A percentile compares a stretch with the other conserved stretches of the same genome.
Conservation (phyloP, 2,888 invertebrate species). For the Aleiodes leptofemur region DNA sequence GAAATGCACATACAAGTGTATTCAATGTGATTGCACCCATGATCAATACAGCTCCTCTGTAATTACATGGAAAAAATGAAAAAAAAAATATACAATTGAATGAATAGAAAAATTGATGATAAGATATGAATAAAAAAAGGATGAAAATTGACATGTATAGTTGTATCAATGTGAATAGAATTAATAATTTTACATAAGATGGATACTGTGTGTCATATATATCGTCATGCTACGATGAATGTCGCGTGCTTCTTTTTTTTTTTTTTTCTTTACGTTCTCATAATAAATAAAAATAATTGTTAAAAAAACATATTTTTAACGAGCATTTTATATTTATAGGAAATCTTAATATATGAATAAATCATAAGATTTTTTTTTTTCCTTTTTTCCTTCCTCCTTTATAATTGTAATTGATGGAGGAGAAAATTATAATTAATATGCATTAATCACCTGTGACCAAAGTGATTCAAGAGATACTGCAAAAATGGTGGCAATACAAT, state of each 20-base stretch:
- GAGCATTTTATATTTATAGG: not conserved
- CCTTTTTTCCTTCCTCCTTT: too few relatives aligned
- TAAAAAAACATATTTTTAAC: not conserved
- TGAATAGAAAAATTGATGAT: not conserved
- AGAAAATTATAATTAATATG: not conserved
- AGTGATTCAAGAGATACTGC: conserved; percentile 83
- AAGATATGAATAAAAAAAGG: too few relatives aligned
- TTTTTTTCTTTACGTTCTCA: not conserved
- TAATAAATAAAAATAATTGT: conserved; percentile 21
- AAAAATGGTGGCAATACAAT: conserved; percentile 89
- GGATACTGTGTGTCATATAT: not conserved
- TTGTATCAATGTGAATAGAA: not conserved
- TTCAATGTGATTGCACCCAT: conserved; percentile 89
- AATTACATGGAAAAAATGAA: conserved; percentile 27
- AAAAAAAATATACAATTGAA: not conserved
- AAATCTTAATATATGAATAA: conserved; percentile 4
- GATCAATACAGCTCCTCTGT: conserved; percentile 86
- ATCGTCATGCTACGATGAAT: conserved; percentile 12
- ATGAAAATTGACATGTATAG: too few relatives aligned
- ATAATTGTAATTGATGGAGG: conserved; percentile 1
- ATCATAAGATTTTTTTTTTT: not conserved
- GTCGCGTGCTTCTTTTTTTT: conserved; percentile 10
- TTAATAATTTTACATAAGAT: conserved; percentile 9
- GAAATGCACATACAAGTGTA: conserved; percentile 87
- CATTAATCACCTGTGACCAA: conserved; percentile 83